Evolutionary conservation across 2,113 vertebrate genomes (phyloP).

Genomic region (Cephalopholis sonnerati): DNA sequence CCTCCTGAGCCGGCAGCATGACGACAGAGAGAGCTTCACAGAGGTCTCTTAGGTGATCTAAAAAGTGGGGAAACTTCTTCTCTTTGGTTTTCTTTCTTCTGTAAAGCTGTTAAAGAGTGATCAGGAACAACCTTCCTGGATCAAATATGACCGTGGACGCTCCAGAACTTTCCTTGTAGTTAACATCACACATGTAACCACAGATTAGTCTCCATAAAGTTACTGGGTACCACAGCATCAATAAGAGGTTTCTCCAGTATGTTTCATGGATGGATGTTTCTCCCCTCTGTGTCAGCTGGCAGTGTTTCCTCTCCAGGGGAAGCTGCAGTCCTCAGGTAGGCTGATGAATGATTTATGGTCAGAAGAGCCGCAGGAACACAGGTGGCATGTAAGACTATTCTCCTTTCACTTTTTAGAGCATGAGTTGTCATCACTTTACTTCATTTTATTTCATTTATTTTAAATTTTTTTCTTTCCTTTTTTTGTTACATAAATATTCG

Average conservation of each 20-base stretch:
- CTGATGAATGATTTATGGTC: constrained; percentile 80
- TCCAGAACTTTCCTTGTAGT: not conserved
- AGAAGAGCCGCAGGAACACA: constrained; percentile 56
- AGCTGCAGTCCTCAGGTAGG: not conserved
- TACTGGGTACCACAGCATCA: not conserved
- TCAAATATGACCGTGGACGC: not conserved
- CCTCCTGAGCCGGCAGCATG: constrained; percentile 95
- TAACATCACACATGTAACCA: not conserved
- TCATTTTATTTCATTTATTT: not conserved
- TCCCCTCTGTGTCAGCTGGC: not conserved
- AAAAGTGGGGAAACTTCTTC: not conserved
- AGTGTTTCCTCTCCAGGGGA: constrained; percentile 26
- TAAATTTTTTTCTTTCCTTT: not conserved
- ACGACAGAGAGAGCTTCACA: not conserved
- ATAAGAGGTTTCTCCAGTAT: not conserved
- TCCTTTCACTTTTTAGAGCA: constrained; percentile 24
- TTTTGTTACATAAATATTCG: not conserved
- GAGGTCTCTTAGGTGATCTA: not conserved
- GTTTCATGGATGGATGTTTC: not conserved
- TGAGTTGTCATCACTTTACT: not conserved
- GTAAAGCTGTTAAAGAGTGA: not conserved
- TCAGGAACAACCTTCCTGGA: not conserved
- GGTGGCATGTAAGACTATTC: not conserved
- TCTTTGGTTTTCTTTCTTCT: not conserved
- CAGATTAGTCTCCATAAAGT: not conserved